A percentile compares a stretch with the other conserved stretches of the same genome.
These are phyloP conservation scores for Rallus limicola DNA, from an alignment of 2,113 vertebrate species.

Conservation along the genomic window DNA sequence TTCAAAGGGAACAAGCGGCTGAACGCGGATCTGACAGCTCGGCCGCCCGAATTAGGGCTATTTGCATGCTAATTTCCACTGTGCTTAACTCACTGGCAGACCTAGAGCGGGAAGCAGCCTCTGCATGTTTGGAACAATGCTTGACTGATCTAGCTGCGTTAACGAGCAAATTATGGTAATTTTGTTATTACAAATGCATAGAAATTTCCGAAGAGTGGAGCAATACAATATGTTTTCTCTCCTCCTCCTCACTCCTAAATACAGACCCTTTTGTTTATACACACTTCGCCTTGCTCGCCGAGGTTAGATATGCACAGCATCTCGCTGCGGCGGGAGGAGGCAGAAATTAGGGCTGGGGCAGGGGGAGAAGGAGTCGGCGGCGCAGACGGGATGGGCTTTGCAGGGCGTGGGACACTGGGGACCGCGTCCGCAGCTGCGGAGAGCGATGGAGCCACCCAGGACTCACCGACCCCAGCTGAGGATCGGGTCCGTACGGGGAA, in stretches of 20 bases:
- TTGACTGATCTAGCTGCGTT: conserved; percentile 87
- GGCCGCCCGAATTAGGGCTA: conserved; percentile 81
- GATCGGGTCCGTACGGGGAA: neutral
- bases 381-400: neutral
- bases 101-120: conserved; percentile 70
- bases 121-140: conserved; percentile 82
- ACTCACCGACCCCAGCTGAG: neutral
- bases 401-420: fast-evolving
- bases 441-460: too few species aligned
- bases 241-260: conserved; percentile 74
- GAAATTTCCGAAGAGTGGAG: conserved; percentile 84
- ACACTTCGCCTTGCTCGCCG: conserved; percentile 61
- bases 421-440: neutral
- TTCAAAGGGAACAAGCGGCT: conserved; percentile 78
- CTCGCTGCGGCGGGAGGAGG: neutral
- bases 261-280: conserved; percentile 75
- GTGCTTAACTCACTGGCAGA: conserved; percentile 80
- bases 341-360: neutral
- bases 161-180: conserved; percentile 90
- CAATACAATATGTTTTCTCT: conserved; percentile 78
- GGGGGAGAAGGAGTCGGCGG: neutral
- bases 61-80: conserved; percentile 87
- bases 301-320: conserved; percentile 26
- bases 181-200: conserved; percentile 90
- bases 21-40: conserved; percentile 81